Base-by-base conservation (phyloP, 2,113 vertebrate genomes). In the Silurus meridionalis region DNA sequence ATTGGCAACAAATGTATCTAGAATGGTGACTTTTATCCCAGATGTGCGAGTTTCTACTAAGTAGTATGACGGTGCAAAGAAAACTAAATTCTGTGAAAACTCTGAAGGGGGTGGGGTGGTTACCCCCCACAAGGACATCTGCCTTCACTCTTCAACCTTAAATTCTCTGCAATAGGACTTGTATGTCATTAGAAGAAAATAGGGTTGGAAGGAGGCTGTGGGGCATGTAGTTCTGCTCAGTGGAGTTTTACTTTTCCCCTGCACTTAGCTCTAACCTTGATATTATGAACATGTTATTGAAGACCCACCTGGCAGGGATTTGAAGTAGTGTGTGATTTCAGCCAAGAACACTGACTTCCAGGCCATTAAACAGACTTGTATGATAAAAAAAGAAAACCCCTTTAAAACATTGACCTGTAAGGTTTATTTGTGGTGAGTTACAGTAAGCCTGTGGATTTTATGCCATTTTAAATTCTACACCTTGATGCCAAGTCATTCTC, bases 111-210 rank as follows among this genome's bases (percentile, higher is more conserved):
- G 60, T 75, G 19, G 53, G 58, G 48, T 69, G 82, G 28, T 90
- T 88, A 91, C 92, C 92, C 93, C 91, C 92, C 91, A 91, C 91
- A 89, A 84, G 87, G 91, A 92, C 91, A 93, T 93, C 89, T 93
- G 91, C 87, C 91, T 90, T 88, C 85, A 89, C 89, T 92, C 91
- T 91, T 92, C 87, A 92, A 28, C 91, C 89, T 89, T 84, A 78
- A 63, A 82, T 58, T 86, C 53, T 46, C 53, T 67, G 25, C 67
- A 61, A 64, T 28, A 37, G 28, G 21, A 50, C 82, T 53, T 83
- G n/a, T 37, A 5, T 85, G 28, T 75, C 60, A 74, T 46, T 84
- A 84, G 64, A 9, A 74, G 64, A 55, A 81, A 81, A 25, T 61
- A 57, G 86, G 89, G 61, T 86, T 87, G 50, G 85, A 89, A 67